Evolutionary conservation across 2,113 vertebrate species (phyloP).

Genomic region (Grammatotria lemairii): DNA sequence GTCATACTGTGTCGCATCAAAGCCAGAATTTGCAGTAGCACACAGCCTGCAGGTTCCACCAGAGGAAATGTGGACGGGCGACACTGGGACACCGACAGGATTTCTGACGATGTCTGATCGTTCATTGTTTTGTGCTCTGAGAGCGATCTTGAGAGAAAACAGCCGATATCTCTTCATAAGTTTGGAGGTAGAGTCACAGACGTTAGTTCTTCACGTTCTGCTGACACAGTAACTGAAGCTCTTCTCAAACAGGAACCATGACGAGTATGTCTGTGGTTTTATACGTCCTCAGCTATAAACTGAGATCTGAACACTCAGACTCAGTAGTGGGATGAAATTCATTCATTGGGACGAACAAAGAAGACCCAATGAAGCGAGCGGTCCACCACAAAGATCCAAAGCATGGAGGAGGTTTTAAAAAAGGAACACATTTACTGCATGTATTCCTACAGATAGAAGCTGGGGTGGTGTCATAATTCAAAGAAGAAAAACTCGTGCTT

Average conservation of each 20-base stretch:
- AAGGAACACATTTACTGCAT: rapidly evolving
- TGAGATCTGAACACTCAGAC: background rate
- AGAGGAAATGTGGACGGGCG: background rate
- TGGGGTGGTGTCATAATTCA: background rate
- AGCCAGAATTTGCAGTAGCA: background rate
- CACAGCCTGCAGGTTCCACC: rapidly evolving
- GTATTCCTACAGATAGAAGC: background rate
- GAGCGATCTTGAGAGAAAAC: background rate
- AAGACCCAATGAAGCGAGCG: rapidly evolving
- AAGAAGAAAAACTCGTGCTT: background rate
- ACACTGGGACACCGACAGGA: background rate
- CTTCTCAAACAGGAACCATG: rapidly evolving
- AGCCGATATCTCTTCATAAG: background rate
- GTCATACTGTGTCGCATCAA: background rate
- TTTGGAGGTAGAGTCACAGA: background rate
- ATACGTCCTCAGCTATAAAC: rapidly evolving
- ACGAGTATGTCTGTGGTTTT: rapidly evolving
- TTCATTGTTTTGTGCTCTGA: background rate
- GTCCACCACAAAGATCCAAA: background rate
- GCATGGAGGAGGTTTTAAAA: background rate
- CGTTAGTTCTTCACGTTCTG: rapidly evolving
- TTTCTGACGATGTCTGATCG: background rate
- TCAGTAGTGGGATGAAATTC: background rate
- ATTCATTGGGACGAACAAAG: background rate
- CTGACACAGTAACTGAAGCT: background rate